Conservation (phyloP, 2,113 vertebrate species). For the Redunca redunca region DNA sequence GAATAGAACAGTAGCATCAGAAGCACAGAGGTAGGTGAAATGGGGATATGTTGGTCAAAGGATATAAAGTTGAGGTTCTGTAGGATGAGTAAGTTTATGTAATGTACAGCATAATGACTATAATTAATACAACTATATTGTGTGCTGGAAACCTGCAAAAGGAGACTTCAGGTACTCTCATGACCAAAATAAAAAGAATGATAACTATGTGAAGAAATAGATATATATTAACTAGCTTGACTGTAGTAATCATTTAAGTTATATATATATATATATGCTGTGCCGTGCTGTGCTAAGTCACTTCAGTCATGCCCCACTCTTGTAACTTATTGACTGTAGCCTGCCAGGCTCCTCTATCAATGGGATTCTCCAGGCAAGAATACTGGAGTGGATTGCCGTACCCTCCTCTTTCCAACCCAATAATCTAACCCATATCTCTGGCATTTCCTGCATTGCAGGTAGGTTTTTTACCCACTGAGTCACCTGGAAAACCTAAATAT, state of each 20-base stretch:
- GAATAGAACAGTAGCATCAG: not conserved
- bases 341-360: not conserved
- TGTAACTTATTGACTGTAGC: not conserved
- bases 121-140: not conserved
- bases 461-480: not conserved
- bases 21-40: not conserved
- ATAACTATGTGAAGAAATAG: not conserved
- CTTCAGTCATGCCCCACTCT: not conserved
- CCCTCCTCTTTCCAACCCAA: not conserved
- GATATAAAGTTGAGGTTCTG: not conserved
- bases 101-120: not conserved
- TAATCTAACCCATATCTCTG: not conserved
- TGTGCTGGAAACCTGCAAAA: not conserved
- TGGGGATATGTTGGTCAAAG: too few relatives aligned
- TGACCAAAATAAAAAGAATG: not conserved
- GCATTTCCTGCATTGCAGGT: not conserved
- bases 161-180: not conserved
- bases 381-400: fast-evolving
- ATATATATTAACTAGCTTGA: not conserved
- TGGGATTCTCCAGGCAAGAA: not conserved
- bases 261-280: not conserved
- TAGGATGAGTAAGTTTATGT: not conserved
- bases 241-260: not conserved
- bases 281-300: not conserved
- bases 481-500: not conserved